phyloP scores from a whole-genome alignment of 1,140 invertebrate species.

The Brachionus angularis region DNA sequence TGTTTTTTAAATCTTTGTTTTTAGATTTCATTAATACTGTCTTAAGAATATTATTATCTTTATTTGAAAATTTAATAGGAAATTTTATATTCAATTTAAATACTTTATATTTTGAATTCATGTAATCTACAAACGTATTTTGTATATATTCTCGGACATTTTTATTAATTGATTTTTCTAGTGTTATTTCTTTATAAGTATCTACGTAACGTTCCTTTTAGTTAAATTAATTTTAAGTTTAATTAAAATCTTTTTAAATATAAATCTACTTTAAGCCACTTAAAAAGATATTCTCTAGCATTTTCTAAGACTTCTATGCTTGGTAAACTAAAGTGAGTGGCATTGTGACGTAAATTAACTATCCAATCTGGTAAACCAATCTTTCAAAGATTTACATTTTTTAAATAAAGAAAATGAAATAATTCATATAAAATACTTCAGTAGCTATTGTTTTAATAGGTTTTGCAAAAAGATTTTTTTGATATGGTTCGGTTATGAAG shows the following conservation, averaged over 20 bases:
- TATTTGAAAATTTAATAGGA: background rate
- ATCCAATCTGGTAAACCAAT: constrained; percentile 41
- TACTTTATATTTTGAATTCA: constrained; percentile 10
- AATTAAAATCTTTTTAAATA: background rate
- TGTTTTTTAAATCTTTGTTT: background rate
- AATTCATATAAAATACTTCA: background rate
- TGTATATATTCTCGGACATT: background rate
- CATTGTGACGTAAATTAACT: constrained; percentile 38
- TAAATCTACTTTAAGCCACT: constrained; percentile 17
- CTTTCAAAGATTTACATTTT: background rate
- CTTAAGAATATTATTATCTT: background rate
- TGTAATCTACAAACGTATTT: constrained; percentile 2
- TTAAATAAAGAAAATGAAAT: background rate
- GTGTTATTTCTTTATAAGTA: background rate
- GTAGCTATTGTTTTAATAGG: constrained; percentile 14
- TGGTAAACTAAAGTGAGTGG: constrained; percentile 20
- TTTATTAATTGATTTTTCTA: constrained; percentile 3
- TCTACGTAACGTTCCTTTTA: constrained; percentile 20
- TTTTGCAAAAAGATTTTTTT: constrained; percentile 18
- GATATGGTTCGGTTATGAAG: constrained; percentile 39
- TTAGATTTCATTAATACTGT: background rate
- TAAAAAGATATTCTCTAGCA: constrained; percentile 40
- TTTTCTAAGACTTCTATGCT: constrained; percentile 34
- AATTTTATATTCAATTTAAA: background rate
- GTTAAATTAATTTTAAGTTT: background rate